phyloP scores from a whole-genome alignment of 2,797 vertebrate species.

The Ctenopoma kingsleyae region DNA sequence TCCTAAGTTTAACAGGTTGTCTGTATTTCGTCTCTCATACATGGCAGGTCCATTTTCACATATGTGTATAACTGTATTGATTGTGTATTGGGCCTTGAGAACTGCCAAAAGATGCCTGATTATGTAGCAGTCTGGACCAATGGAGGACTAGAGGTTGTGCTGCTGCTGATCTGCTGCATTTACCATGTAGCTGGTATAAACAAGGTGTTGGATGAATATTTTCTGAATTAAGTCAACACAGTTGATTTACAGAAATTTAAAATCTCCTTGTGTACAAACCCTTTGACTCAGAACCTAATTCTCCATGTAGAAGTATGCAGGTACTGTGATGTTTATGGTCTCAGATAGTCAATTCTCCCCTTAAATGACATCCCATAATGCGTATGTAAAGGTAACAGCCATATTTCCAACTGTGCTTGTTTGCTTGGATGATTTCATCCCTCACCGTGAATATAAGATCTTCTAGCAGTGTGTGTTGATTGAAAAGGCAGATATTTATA shows the following conservation, averaged over 20 bases:
- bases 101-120: slow-evolving; percentile 5
- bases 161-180: slow-evolving; percentile 7
- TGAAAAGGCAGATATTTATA: neutral
- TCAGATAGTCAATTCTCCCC: neutral
- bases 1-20: neutral
- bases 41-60: neutral
- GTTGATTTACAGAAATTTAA: neutral
- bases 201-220: neutral
- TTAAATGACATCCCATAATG: neutral
- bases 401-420: neutral
- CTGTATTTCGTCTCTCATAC: neutral
- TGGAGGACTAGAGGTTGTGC: neutral
- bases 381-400: neutral
- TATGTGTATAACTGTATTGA: slow-evolving; percentile 3
- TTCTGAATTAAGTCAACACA: neutral
- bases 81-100: slow-evolving; percentile 11
- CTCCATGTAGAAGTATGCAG: neutral
- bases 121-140: slow-evolving; percentile 7
- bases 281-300: neutral
- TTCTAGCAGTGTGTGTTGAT: neutral
- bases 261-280: neutral
- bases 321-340: slow-evolving; percentile 9
- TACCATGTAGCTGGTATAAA: neutral
- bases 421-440: neutral
- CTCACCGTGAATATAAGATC: neutral